phyloP scores from a whole-genome alignment of 2,113 vertebrate genomes.

The Climacteris rufus region DNA sequence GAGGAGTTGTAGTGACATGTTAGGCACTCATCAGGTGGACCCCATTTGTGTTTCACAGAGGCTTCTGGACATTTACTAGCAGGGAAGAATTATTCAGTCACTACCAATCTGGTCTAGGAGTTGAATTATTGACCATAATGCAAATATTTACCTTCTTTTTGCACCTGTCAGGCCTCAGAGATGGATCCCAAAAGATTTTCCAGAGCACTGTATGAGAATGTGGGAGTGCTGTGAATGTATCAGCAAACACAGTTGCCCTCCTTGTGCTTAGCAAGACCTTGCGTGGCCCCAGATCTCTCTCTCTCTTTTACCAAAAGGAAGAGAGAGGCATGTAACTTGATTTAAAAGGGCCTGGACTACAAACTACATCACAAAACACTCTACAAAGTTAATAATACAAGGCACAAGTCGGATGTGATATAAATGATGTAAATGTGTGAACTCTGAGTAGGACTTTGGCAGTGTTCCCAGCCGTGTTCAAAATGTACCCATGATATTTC shows the following conservation, averaged over 20 bases:
- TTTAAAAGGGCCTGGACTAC: slow-evolving; percentile 18
- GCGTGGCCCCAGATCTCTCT: background rate
- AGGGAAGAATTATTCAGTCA: background rate
- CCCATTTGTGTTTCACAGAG: background rate
- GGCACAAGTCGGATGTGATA: slow-evolving; percentile 47
- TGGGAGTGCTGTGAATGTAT: background rate
- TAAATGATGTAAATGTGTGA: slow-evolving; percentile 64
- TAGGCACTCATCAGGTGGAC: background rate
- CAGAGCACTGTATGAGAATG: background rate
- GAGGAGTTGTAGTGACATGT: background rate
- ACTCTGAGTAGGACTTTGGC: slow-evolving; percentile 61
- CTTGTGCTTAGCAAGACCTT: background rate
- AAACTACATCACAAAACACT: slow-evolving; percentile 43
- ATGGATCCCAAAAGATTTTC: background rate
- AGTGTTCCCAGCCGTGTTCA: slow-evolving; percentile 42
- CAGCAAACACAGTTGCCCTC: background rate
- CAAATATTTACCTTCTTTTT: background rate
- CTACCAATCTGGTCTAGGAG: background rate
- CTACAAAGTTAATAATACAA: slow-evolving; percentile 54
- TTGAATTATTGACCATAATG: background rate
- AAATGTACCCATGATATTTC: slow-evolving; percentile 66
- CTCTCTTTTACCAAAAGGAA: background rate
- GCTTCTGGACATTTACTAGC: background rate
- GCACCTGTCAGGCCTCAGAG: background rate
- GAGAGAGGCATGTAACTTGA: background rate